Conservation (phyloP, 2,888 invertebrate species). For the Leucophora obtusa region DNA sequence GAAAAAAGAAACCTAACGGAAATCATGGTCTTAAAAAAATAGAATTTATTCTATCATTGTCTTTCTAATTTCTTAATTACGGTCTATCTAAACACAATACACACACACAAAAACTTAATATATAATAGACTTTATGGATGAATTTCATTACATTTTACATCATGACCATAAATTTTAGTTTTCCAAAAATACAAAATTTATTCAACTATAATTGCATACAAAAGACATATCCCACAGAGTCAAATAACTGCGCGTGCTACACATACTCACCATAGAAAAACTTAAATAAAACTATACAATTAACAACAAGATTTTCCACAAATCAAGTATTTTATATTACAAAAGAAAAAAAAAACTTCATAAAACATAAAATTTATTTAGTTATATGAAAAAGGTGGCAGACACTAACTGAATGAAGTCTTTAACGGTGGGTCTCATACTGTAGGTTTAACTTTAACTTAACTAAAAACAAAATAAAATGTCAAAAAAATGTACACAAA, state of each 20-base stretch:
- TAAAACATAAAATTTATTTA: not conserved
- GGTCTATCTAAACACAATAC: not conserved
- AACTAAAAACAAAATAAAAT: too few species aligned
- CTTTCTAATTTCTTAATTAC: not conserved
- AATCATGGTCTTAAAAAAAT: too few species aligned
- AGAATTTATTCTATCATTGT: not conserved
- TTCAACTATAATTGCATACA: not conserved
- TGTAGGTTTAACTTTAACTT: too few species aligned
- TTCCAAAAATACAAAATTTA: constrained; percentile 26
- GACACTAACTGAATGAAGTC: constrained; percentile 7
- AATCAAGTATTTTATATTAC: constrained; percentile 4
- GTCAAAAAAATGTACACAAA: too few species aligned
- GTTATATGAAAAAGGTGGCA: not conserved
- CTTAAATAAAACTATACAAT: not conserved
- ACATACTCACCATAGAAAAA: constrained; percentile 3
- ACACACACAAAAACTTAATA: not conserved
- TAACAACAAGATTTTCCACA: constrained; percentile 18
- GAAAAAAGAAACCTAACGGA: too few species aligned
- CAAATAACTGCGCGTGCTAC: constrained; percentile 15
- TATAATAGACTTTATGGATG: constrained; percentile 11
- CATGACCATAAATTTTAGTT: constrained; percentile 23
- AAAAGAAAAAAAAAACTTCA: constrained; percentile 7
- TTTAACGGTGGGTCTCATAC: too few species aligned
- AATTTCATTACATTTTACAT: constrained; percentile 17
- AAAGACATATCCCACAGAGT: constrained; percentile 6